These are phyloP conservation scores for Bimastos eiseni DNA, from an alignment of 2,888 invertebrate genomes.

Conservation along the genomic window DNA sequence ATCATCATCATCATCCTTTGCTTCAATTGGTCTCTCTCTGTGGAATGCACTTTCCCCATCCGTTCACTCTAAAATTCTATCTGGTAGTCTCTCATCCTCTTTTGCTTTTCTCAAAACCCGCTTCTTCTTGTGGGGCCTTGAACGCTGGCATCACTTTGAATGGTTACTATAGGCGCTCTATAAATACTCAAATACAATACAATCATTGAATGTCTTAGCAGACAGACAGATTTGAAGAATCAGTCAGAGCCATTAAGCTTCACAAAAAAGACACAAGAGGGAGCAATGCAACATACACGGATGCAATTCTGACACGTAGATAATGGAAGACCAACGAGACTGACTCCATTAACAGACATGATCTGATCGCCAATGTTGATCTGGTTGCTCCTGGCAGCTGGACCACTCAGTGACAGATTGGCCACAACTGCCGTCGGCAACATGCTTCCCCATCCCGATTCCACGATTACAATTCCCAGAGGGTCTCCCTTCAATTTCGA, in stretches of 20 bases:
- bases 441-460: slow-evolving; percentile 99
- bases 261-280: background rate
- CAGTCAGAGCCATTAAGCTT: background rate
- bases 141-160: no score
- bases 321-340: slow-evolving; percentile 92
- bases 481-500: slow-evolving; percentile 97
- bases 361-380: slow-evolving; percentile 99
- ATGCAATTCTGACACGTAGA: slow-evolving; percentile 98
- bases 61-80: no score
- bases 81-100: no score
- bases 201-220: background rate
- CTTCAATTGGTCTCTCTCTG: no score
- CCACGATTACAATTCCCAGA: slow-evolving; percentile 95
- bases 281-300: slow-evolving; percentile 72
- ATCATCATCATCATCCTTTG: no score
- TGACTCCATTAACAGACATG: slow-evolving; percentile 97
- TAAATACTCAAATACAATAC: no score
- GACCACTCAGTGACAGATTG: slow-evolving; percentile 92
- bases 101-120: no score
- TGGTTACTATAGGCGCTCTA: no score
- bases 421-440: slow-evolving; percentile 98
- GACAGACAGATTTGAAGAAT: background rate
- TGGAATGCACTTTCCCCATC: no score
- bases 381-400: slow-evolving; percentile 95
- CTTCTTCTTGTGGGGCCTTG: no score